Evolutionary conservation across 2,888 invertebrate species (phyloP).

Genomic region (Esperia sulphurella): DNA sequence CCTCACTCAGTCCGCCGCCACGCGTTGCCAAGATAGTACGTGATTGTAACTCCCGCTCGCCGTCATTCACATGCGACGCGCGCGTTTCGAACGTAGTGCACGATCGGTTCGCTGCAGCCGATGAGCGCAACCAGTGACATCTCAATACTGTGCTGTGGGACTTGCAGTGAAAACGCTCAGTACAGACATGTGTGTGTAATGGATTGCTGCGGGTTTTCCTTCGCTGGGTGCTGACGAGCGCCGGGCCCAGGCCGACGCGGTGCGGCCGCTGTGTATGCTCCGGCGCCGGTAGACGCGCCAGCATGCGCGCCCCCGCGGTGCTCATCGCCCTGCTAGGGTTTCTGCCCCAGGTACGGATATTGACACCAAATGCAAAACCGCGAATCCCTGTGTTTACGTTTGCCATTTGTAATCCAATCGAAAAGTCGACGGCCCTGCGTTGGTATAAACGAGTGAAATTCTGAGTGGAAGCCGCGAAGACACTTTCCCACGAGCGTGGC

Average conservation of each 20-base stretch:
- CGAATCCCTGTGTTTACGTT: slow-evolving; percentile 60
- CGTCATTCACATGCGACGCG: slow-evolving; percentile 64
- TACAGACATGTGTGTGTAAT: slow-evolving; percentile 72
- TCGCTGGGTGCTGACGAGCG: slow-evolving; percentile 63
- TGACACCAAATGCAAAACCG: slow-evolving; percentile 58
- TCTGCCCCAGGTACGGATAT: slow-evolving; percentile 73
- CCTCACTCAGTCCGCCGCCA: slow-evolving; percentile 76
- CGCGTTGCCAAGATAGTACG: slow-evolving; percentile 68
- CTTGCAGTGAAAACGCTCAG: slow-evolving; percentile 73
- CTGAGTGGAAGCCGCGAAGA: slow-evolving; percentile 20
- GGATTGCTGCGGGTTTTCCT: slow-evolving; percentile 69
- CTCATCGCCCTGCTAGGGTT: slow-evolving; percentile 78
- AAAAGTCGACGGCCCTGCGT: slow-evolving; percentile 36
- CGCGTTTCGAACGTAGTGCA: slow-evolving; percentile 76
- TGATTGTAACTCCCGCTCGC: slow-evolving; percentile 49
- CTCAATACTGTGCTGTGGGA: slow-evolving; percentile 73
- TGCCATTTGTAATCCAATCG: slow-evolving; percentile 35
- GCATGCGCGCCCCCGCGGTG: slow-evolving; percentile 77
- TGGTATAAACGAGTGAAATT: slow-evolving; percentile 30
- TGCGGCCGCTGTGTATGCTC: slow-evolving; percentile 68
- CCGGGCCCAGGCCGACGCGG: slow-evolving; percentile 46
- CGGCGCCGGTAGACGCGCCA: slow-evolving; percentile 77
- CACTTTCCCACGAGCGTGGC: slow-evolving; percentile 66
- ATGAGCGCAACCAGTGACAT: slow-evolving; percentile 72
- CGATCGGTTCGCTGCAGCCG: slow-evolving; percentile 68